A percentile compares a stretch with the other conserved stretches of the same genome.
Evolutionary conservation across 2,797 vertebrate genomes (phyloP).

Genomic region (Diglossa cyanea): DNA sequence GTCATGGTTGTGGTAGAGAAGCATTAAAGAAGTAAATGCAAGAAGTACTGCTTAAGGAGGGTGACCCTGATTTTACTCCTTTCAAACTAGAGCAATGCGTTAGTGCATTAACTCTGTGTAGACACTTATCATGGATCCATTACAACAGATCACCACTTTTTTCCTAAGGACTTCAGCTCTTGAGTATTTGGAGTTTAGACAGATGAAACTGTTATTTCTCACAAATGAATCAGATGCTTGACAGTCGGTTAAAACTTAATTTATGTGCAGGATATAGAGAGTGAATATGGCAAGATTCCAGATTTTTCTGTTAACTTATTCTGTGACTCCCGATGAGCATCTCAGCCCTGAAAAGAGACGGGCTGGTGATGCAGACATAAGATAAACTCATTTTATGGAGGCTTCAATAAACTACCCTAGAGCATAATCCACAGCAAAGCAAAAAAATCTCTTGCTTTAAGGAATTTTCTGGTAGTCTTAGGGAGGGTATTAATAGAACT

Average conservation of each 20-base stretch:
- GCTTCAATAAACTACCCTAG: constrained; percentile 29
- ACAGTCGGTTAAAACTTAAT: constrained; percentile 70
- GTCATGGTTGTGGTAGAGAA: not conserved
- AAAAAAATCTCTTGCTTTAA: constrained; percentile 58
- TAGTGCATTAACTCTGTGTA: not conserved
- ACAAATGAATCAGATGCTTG: constrained; percentile 53
- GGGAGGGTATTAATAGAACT: constrained; percentile 63
- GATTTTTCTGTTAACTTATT: constrained; percentile 51
- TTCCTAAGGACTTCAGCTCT: constrained; percentile 18
- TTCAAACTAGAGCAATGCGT: not conserved
- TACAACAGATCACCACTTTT: not conserved
- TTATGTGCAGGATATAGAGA: constrained; percentile 43
- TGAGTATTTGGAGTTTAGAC: constrained; percentile 50
- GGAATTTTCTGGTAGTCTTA: constrained; percentile 63
- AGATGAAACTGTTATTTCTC: constrained; percentile 59
- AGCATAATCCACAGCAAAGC: constrained; percentile 40
- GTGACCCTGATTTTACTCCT: not conserved
- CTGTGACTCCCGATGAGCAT: constrained; percentile 50
- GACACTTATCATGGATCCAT: not conserved
- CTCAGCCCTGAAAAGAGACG: constrained; percentile 18
- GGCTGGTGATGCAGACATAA: constrained; percentile 52
- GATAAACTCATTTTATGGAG: constrained; percentile 46
- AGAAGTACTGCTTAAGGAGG: not conserved
- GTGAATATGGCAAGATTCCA: constrained; percentile 50
- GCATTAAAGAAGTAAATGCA: not conserved